These are phyloP conservation scores for Otolemur garnettii DNA, from an alignment of 2,113 vertebrate genomes.

Conservation along the genomic window DNA sequence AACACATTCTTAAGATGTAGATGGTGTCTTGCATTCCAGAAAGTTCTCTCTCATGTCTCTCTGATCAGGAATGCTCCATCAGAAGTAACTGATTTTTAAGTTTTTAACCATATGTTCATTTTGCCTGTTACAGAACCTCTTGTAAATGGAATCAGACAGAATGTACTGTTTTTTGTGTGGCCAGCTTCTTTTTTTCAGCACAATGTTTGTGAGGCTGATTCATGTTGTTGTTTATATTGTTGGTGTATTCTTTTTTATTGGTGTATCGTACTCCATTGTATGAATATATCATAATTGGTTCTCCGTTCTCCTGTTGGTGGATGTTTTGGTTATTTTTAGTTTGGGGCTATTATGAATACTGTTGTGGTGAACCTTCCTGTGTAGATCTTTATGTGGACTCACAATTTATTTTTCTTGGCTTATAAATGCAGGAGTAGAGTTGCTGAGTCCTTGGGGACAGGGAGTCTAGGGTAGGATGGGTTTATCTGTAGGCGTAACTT, in stretches of 20 bases:
- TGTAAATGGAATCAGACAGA: not conserved
- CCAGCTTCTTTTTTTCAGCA: not conserved
- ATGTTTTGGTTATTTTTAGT: not conserved
- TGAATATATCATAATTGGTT: not conserved
- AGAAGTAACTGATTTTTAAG: not conserved
- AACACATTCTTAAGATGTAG: not conserved
- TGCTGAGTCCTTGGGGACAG: not conserved
- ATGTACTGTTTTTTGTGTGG: not conserved
- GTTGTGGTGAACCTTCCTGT: not conserved
- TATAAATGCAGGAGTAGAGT: not conserved
- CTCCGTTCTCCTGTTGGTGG: not conserved
- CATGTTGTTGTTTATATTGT: not conserved
- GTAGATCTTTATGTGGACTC: not conserved
- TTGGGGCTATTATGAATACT: not conserved
- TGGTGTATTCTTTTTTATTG: not conserved
- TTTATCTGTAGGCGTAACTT: not conserved
- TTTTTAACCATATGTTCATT: not conserved
- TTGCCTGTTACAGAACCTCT: not conserved
- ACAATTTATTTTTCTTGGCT: slow-evolving; percentile 3
- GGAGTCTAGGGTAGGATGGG: not conserved
- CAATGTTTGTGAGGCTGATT: not conserved
- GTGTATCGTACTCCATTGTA: not conserved
- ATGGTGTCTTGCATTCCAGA: not conserved
- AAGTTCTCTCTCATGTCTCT: not conserved
- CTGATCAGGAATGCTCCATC: not conserved